phyloP scores from a whole-genome alignment of 2,797 vertebrate genomes.

The Myotis findleyi region DNA sequence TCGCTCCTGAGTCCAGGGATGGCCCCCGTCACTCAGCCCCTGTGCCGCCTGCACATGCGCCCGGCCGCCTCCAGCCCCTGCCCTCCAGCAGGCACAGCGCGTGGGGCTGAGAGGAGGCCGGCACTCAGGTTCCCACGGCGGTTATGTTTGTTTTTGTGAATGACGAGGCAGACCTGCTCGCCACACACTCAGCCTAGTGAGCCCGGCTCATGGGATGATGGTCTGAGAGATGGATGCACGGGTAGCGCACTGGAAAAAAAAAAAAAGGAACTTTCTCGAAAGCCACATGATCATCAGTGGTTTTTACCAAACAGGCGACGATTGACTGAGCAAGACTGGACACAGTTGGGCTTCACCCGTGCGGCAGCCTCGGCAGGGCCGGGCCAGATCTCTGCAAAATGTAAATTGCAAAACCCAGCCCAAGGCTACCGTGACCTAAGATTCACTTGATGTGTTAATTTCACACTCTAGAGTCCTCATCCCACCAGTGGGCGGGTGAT shows the following conservation, averaged over 20 bases:
- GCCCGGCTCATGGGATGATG: not conserved
- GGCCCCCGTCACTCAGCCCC: not conserved
- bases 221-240: not conserved
- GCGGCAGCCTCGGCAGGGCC: conserved; percentile 15
- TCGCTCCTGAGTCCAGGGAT: fast-evolving
- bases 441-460: conserved; percentile 74
- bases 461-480: conserved; percentile 61
- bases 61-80: not conserved
- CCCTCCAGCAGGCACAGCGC: not conserved
- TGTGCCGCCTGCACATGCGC: not conserved
- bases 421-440: conserved; percentile 65
- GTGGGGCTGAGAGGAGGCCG: too few species aligned
- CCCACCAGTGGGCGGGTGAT: not conserved
- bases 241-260: not conserved
- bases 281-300: not conserved
- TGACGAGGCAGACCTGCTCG: not conserved
- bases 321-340: conserved; percentile 4
- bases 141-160: not conserved
- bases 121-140: fast-evolving
- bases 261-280: not conserved
- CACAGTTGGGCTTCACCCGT: not conserved
- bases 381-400: conserved; percentile 66
- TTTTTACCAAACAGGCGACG: conserved; percentile 28
- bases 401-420: conserved; percentile 75
- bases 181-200: not conserved